phyloP scores from a whole-genome alignment of 1,140 invertebrate genomes.

The Temnothorax nylanderi region DNA sequence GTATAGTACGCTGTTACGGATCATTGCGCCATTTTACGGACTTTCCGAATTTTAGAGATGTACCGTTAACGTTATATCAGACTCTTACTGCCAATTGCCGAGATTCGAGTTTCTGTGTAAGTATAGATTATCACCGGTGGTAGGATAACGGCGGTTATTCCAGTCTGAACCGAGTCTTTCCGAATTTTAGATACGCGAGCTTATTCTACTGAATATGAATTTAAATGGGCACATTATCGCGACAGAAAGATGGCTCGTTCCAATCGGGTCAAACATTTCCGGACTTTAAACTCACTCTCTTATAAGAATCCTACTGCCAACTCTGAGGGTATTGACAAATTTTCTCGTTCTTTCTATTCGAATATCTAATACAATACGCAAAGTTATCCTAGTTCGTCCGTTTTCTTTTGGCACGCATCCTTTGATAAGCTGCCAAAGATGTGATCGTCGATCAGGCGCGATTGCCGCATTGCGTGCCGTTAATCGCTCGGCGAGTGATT shows the following conservation, averaged over 20 bases:
- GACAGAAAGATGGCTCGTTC: background rate
- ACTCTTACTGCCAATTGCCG: conserved; percentile 31
- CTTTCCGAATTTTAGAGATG: conserved; percentile 44
- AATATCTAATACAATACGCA: conserved; percentile 3
- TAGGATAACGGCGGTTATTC: conserved; percentile 20
- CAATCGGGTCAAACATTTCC: background rate
- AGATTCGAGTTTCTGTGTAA: conserved; percentile 24
- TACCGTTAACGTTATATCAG: conserved; percentile 37
- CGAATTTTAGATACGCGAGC: background rate
- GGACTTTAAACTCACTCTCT: background rate
- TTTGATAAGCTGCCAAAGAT: conserved; percentile 7
- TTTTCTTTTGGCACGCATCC: background rate
- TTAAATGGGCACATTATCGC: background rate
- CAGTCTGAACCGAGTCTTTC: conserved; percentile 1
- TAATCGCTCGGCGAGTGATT: background rate
- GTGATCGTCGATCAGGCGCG: background rate
- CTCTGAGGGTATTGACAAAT: background rate
- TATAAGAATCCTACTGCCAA: conserved; percentile 34
- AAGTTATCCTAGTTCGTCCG: background rate
- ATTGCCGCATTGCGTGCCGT: background rate
- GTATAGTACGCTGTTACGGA: background rate
- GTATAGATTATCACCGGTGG: background rate
- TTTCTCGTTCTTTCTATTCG: conserved; percentile 5
- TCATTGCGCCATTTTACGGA: conserved; percentile 9
- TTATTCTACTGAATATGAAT: conserved; percentile 7